Evolutionary conservation across 2,888 invertebrate species (phyloP), one percentile per base, ranked within the genome.

Genomic region (Agrotis puta): DNA sequence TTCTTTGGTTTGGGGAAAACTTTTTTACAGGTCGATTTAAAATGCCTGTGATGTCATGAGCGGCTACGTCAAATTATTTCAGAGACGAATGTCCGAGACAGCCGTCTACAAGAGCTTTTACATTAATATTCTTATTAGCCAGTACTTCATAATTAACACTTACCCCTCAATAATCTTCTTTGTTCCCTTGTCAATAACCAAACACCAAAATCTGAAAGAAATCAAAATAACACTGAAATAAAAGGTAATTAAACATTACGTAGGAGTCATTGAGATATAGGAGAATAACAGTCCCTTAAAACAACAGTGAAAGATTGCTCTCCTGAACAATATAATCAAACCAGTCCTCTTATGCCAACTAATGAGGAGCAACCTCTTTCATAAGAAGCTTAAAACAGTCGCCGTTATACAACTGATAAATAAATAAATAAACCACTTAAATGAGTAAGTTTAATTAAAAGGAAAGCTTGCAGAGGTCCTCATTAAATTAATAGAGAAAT

Each of bases 401-500:
- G 22, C 56, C 45, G 22, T 18, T 58, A 67, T 54, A 72, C 13
- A 56, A 50, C 51, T 33, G 62, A 71, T 59, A 64, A 64, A 64
- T 61, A 67, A 67, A 68, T 56, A 67, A 72, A 72, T 53, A 72
- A 51, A 48, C 58, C 58, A 68, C 62, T 72, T 18, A n/a, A 59
- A 64, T 48, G 51, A 61, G 24, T 33, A 22, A 33, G 4, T 51
- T 70, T 61, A 72, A 77, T 67, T 77, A 77, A 65, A 48, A 27
- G n/a, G 24, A 51, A 22, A 24, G 20, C 65, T 51, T 20, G 65
- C 56, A 58, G n/a, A 39, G 56, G 64, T 59, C 74, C 51, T 68
- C 63, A 74, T 74, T 66, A 63, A 73, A 65, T 45, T 16, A 74
- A 78, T 51, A 47, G 27, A 3, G n/a, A 51, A 65, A 63, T 73